Conservation (phyloP, 2,797 vertebrate species). For the Kryptolebias ocellatus region DNA sequence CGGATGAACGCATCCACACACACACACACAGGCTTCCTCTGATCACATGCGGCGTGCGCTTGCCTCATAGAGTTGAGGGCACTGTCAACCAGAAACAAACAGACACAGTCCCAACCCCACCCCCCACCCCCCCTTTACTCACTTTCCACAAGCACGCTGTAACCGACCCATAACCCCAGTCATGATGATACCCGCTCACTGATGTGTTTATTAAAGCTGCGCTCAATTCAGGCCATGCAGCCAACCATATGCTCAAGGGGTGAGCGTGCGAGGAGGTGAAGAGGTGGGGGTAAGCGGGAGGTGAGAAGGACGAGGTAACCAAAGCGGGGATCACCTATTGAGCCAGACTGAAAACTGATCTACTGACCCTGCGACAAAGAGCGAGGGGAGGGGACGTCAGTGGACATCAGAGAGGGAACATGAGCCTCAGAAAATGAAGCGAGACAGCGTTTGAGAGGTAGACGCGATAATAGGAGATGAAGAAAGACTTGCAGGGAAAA, state of each 20-base stretch:
- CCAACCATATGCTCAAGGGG: slow-evolving; percentile 63
- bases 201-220: slow-evolving; percentile 66
- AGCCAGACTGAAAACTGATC: slow-evolving; percentile 73
- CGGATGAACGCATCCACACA: slow-evolving; percentile 25
- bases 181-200: slow-evolving; percentile 61
- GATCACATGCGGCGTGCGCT: slow-evolving; percentile 36
- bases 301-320: slow-evolving; percentile 75
- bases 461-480: slow-evolving; percentile 23
- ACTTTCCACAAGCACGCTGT: slow-evolving; percentile 28
- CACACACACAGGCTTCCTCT: slow-evolving; percentile 35
- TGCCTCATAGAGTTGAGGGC: slow-evolving; percentile 51
- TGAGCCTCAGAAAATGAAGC: slow-evolving; percentile 33
- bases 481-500: slow-evolving; percentile 22
- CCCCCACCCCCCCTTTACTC: slow-evolving; percentile 8
- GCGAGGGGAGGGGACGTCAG: slow-evolving; percentile 31
- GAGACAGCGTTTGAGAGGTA: slow-evolving; percentile 12
- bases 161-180: slow-evolving; percentile 68
- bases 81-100: slow-evolving; percentile 47
- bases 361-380: slow-evolving; percentile 67
- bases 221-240: slow-evolving; percentile 45
- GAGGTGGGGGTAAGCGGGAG: slow-evolving; percentile 61
- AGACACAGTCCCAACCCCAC: slow-evolving; percentile 6
- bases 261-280: slow-evolving; percentile 40
- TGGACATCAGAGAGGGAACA: slow-evolving; percentile 55
- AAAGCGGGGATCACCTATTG: slow-evolving; percentile 60